Evolutionary conservation across 2,797 vertebrate species (phyloP).

Genomic region (Odontamblyopus lacepedii): DNA sequence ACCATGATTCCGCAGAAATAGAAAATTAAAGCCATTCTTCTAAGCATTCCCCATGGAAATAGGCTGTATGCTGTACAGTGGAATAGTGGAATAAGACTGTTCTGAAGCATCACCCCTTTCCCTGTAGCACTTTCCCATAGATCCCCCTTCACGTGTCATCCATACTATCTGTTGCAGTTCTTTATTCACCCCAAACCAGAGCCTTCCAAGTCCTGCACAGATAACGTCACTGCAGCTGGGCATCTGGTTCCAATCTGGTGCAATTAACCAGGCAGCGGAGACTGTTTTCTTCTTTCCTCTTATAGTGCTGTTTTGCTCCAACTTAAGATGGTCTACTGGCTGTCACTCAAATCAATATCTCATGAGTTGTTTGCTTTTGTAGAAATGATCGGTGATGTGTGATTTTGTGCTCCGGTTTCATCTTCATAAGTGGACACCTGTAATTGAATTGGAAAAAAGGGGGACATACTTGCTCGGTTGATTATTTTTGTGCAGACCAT

Average conservation of each 20-base stretch:
- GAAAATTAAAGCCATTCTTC: too few relatives aligned
- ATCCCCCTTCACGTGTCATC: slow-evolving; percentile 49
- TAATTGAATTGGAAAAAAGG: not conserved
- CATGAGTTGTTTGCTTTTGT: slow-evolving; percentile 28
- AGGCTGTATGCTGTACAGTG: too few relatives aligned
- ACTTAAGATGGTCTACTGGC: slow-evolving; percentile 23
- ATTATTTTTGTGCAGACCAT: too few relatives aligned
- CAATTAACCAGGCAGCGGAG: slow-evolving; percentile 77
- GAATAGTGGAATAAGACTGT: not conserved
- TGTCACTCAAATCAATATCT: slow-evolving; percentile 55
- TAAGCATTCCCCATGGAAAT: too few relatives aligned
- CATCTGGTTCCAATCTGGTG: slow-evolving; percentile 81
- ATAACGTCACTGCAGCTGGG: slow-evolving; percentile 75
- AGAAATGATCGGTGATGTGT: not conserved
- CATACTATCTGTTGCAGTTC: slow-evolving; percentile 48
- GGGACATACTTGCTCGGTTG: not conserved
- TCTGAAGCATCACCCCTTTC: not conserved
- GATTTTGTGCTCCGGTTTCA: not conserved
- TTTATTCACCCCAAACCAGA: slow-evolving; percentile 63
- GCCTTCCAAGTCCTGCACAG: slow-evolving; percentile 75
- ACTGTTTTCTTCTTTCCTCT: slow-evolving; percentile 63
- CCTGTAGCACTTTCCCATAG: slow-evolving; percentile 25
- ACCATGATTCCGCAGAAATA: too few relatives aligned
- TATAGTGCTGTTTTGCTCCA: slow-evolving; percentile 25
- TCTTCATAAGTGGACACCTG: slow-evolving; percentile 4